Evolutionary conservation across 2,113 vertebrate species (phyloP).

Genomic region (Leiothrix lutea): DNA sequence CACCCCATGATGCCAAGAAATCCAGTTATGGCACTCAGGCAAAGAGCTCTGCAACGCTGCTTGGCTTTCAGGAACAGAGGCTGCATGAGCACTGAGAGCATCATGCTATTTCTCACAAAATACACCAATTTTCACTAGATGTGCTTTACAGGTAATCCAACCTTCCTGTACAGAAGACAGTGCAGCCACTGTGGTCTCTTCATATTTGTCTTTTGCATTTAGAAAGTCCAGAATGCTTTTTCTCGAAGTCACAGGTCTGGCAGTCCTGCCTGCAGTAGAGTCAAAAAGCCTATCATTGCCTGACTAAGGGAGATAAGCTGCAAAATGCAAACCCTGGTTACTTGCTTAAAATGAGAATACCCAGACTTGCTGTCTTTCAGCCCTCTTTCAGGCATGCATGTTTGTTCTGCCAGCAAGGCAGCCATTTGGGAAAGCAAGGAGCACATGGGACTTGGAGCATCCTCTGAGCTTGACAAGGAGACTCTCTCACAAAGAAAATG

Average conservation of each 20-base stretch:
- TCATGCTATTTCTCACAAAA: background rate
- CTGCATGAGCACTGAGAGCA: background rate
- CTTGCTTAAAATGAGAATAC: background rate
- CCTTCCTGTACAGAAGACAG: background rate
- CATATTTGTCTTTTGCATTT: background rate
- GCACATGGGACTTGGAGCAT: background rate
- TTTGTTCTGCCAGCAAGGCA: conserved; percentile 47
- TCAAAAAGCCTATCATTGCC: background rate
- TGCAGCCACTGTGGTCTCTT: rapidly evolving
- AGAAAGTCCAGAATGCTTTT: background rate
- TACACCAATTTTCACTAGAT: background rate
- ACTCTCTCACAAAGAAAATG: background rate
- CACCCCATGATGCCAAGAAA: background rate
- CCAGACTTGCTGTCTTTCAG: background rate
- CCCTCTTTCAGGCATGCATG: conserved; percentile 13
- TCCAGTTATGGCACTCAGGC: background rate
- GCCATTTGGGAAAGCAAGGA: background rate
- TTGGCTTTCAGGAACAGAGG: background rate
- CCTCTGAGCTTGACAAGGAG: background rate
- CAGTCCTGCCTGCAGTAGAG: background rate
- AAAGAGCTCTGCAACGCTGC: background rate
- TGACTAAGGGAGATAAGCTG: background rate
- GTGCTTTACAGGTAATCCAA: background rate
- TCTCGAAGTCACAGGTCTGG: background rate
- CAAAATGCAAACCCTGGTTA: background rate